These are phyloP conservation scores for Neolamprologus sp. DNA, from an alignment of 2,113 vertebrate species.

Conservation along the genomic window DNA sequence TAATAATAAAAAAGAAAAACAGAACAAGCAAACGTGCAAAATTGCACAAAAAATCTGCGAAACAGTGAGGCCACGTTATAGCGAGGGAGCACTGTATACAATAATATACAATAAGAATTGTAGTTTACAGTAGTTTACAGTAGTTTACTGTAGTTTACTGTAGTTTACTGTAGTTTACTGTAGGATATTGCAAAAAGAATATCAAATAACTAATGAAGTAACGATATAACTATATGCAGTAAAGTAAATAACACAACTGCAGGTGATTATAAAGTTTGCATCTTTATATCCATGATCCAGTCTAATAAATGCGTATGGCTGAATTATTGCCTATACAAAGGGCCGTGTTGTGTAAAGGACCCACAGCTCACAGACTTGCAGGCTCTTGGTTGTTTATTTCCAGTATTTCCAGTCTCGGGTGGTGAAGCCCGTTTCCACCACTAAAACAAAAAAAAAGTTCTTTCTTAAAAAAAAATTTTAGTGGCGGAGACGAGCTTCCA, in stretches of 20 bases:
- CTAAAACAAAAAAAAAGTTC: background rate
- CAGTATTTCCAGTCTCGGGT: background rate
- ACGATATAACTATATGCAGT: background rate
- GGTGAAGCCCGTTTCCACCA: background rate
- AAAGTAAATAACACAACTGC: background rate
- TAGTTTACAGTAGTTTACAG: background rate
- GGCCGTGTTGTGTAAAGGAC: background rate
- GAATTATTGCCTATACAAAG: background rate
- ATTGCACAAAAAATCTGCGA: background rate
- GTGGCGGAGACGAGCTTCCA: accelerated
- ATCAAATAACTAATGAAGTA: background rate
- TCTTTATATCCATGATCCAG: background rate
- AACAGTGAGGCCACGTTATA: background rate
- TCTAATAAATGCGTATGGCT: background rate
- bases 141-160: no score
- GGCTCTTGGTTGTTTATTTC: background rate
- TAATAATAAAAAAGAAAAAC: background rate
- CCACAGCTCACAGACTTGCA: background rate
- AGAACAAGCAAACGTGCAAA: background rate
- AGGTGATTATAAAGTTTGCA: background rate
- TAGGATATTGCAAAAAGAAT: background rate
- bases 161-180: background rate
- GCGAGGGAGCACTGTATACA: background rate
- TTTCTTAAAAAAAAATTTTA: background rate
- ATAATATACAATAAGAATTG: background rate